phyloP scores from a whole-genome alignment of 2,797 vertebrate genomes.

The Sebastes diploproa region DNA sequence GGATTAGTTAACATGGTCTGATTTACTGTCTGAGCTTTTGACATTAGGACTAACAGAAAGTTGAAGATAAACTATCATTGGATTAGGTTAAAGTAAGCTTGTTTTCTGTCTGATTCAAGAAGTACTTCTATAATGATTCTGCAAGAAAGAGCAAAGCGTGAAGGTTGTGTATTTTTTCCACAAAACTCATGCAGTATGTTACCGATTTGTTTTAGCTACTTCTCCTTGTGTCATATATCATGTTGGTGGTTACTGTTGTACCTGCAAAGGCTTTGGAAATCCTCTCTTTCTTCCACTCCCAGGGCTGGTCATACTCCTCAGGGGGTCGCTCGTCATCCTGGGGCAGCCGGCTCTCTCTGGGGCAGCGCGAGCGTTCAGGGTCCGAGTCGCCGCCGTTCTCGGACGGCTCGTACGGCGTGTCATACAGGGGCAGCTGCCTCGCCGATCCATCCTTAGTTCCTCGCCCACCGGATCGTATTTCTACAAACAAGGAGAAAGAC shows the following conservation, averaged over 20 bases:
- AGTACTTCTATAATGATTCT: not conserved
- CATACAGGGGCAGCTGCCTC: slow-evolving; percentile 90
- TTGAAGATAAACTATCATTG: not conserved
- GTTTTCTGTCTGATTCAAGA: not conserved
- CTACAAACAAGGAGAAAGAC: slow-evolving; percentile 69
- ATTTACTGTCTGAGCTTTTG: slow-evolving; percentile 23
- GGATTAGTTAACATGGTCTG: slow-evolving; percentile 10
- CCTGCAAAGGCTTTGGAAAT: slow-evolving; percentile 99
- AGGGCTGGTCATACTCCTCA: slow-evolving; percentile 98
- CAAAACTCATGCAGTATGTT: not conserved
- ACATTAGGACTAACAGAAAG: not conserved
- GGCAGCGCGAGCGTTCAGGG: slow-evolving; percentile 77
- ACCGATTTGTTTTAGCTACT: not conserved
- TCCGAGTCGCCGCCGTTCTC: slow-evolving; percentile 86
- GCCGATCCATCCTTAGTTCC: slow-evolving; percentile 84
- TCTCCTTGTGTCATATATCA: not conserved
- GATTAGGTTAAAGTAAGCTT: not conserved
- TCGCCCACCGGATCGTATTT: slow-evolving; percentile 88
- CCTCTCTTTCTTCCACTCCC: slow-evolving; percentile 98
- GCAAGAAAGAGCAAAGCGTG: not conserved
- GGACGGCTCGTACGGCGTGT: slow-evolving; percentile 93
- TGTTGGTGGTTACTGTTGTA: slow-evolving; percentile 51
- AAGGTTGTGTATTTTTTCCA: not conserved
- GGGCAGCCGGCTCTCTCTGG: slow-evolving; percentile 92
- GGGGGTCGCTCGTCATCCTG: slow-evolving; percentile 96